These are phyloP conservation scores for Brienomyrus brachyistius DNA, from an alignment of 2,113 vertebrate species.

Conservation along the genomic window DNA sequence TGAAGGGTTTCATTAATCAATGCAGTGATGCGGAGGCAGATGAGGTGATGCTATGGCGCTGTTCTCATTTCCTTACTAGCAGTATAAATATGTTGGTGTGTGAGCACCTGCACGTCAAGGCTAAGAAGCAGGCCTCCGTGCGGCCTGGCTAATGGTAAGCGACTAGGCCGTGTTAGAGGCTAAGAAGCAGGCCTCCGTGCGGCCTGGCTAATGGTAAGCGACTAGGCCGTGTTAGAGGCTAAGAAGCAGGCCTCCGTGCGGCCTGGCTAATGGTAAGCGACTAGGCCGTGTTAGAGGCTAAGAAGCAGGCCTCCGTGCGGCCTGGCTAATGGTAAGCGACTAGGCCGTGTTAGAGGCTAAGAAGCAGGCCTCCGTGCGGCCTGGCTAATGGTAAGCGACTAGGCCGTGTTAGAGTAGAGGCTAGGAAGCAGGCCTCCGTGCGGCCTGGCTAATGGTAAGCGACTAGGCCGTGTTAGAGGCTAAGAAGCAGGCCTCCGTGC, in stretches of 20 bases:
- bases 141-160: background rate
- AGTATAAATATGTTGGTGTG: background rate
- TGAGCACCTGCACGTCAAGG: background rate
- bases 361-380: background rate
- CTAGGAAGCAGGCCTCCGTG: background rate
- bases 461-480: background rate
- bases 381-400: background rate
- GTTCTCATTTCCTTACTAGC: background rate
- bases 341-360: background rate
- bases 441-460: background rate
- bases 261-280: background rate
- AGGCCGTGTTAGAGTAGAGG: background rate
- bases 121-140: background rate
- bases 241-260: background rate
- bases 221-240: background rate
- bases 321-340: background rate
- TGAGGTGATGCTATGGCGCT: background rate
- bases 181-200: background rate
- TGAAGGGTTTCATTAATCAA: slow-evolving; percentile 38
- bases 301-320: background rate
- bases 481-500: background rate
- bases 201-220: background rate
- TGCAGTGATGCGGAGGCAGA: slow-evolving; percentile 9
- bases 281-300: background rate
- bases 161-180: background rate